Conservation (phyloP, 2,797 vertebrate species). For the Podargus strigoides region DNA sequence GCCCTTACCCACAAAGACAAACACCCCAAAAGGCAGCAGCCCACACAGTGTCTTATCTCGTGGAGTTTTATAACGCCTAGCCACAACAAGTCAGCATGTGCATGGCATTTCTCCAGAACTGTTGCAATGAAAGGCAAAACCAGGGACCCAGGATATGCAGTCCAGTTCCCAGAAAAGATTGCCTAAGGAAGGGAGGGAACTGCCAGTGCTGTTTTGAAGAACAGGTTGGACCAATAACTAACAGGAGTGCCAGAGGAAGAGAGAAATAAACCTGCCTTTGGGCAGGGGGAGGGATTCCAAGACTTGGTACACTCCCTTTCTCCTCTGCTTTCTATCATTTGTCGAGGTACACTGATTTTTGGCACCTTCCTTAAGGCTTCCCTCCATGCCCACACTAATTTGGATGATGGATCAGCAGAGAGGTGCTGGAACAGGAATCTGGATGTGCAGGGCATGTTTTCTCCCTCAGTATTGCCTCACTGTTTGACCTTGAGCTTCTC, state of each 20-base stretch:
- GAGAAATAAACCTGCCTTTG: neutral
- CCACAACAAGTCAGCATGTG: neutral
- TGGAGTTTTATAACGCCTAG: neutral
- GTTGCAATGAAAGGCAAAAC: neutral
- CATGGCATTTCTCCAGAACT: neutral
- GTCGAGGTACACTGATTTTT: neutral
- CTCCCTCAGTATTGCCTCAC: neutral
- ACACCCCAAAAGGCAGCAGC: neutral
- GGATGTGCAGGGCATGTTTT: neutral
- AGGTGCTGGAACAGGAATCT: neutral
- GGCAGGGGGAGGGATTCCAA: neutral
- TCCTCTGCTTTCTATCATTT: neutral
- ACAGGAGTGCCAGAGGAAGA: neutral
- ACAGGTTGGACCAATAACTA: neutral
- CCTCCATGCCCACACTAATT: neutral
- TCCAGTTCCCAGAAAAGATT: neutral
- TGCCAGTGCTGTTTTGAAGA: neutral
- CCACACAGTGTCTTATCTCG: fast-evolving
- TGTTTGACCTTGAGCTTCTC: neutral
- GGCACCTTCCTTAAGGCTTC: neutral
- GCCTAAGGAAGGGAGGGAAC: neutral
- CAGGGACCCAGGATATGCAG: neutral
- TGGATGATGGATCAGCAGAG: neutral
- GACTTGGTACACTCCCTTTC: neutral
- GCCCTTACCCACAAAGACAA: neutral